A percentile compares a stretch with the other conserved stretches of the same genome.
These are phyloP conservation scores for Actinostola sp. DNA, from an alignment of 92 coral and sea anemone genomes.

Conservation along the genomic window DNA sequence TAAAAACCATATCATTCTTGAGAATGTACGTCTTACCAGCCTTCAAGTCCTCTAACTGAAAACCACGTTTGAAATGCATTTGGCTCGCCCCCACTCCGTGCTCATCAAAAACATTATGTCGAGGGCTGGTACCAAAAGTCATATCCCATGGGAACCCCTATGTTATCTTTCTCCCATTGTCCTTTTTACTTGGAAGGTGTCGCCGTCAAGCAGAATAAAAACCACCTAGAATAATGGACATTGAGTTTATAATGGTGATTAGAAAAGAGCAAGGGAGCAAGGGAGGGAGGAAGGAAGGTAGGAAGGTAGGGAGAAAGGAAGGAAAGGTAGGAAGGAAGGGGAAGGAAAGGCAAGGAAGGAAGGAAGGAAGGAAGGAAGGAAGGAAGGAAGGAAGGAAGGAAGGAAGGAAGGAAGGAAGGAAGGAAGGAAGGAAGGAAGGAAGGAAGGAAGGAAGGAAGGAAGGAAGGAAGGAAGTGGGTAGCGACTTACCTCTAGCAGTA, in stretches of 20 bases:
- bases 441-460: background rate
- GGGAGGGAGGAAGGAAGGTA: background rate
- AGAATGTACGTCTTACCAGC: conserved; percentile 80
- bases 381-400: background rate
- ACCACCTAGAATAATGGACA: conserved; percentile 57
- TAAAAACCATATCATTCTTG: no score
- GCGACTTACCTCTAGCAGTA: conserved; percentile 68
- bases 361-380: background rate
- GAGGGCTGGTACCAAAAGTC: conserved; percentile 99
- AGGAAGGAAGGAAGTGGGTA: background rate
- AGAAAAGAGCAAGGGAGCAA: background rate
- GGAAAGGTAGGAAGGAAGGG: background rate
- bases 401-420: background rate
- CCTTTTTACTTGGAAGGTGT: conserved; percentile 92
- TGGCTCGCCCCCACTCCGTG: conserved; percentile 95
- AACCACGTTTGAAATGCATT: conserved; percentile 71
- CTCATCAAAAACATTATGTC: conserved; percentile 95
- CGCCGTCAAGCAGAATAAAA: conserved; percentile 92
- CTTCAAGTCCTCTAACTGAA: conserved; percentile 75
- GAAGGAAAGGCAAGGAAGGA: background rate
- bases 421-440: background rate
- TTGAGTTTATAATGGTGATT: background rate
- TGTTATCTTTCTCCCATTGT: conserved; percentile 79
- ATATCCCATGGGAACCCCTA: conserved; percentile 77
- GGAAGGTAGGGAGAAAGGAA: background rate